A percentile compares a stretch with the other conserved stretches of the same genome.
phyloP scores from a whole-genome alignment of 2,113 vertebrate genomes.

The Podilymbus podiceps region DNA sequence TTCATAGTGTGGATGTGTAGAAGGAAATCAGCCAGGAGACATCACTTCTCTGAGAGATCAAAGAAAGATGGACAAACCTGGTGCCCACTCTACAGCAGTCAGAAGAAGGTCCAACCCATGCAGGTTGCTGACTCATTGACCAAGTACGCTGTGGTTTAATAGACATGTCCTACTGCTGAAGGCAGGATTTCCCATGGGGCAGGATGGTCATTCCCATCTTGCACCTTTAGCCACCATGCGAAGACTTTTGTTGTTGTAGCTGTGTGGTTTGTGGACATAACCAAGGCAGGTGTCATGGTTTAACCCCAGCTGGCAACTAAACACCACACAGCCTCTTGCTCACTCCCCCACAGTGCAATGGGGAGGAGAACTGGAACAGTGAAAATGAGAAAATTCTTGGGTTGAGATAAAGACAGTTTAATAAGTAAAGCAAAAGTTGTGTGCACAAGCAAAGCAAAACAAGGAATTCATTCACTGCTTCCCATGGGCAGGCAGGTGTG shows the following conservation, averaged over 20 bases:
- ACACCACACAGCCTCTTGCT: too few relatives aligned
- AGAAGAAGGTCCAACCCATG: neutral
- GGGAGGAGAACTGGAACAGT: too few relatives aligned
- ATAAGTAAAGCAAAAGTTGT: too few relatives aligned
- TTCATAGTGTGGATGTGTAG: neutral
- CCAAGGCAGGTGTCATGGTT: neutral
- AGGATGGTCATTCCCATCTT: neutral
- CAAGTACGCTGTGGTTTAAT: neutral
- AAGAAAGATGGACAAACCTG: neutral
- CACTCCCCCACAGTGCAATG: too few relatives aligned
- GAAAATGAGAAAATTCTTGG: too few relatives aligned
- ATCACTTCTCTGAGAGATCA: neutral
- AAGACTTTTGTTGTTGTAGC: neutral
- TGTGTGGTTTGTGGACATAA: neutral
- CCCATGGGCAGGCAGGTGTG: too few relatives aligned
- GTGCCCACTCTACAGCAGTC: neutral
- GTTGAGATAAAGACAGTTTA: too few relatives aligned
- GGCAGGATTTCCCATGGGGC: neutral
- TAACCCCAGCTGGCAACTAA: too few relatives aligned
- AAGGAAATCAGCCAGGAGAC: neutral
- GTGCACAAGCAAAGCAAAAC: too few relatives aligned
- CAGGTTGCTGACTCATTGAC: neutral
- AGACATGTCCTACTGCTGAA: neutral
- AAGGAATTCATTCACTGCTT: too few relatives aligned
- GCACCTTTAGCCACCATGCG: neutral